phyloP scores from a whole-genome alignment of 2,113 vertebrate species.

The Barbus barbus region DNA sequence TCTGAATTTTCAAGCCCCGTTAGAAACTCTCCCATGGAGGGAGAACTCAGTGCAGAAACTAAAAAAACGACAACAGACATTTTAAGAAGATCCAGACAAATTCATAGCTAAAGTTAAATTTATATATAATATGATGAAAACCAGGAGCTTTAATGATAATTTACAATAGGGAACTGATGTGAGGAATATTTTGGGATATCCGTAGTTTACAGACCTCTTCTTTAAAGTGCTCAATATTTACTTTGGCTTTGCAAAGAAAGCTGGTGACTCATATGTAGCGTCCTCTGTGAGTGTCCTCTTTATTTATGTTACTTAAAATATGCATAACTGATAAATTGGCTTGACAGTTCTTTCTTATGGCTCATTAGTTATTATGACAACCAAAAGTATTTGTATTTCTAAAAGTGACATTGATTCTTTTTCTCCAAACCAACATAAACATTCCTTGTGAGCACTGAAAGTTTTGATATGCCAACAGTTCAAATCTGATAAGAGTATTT shows the following conservation, averaged over 20 bases:
- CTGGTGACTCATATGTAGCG: background rate
- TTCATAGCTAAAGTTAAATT: slow-evolving; percentile 53
- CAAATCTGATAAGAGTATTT: slow-evolving; percentile 35
- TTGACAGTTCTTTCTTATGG: background rate
- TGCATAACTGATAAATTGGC: background rate
- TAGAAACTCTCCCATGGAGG: slow-evolving; percentile 93
- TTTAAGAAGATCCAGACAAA: slow-evolving; percentile 61
- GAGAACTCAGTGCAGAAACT: slow-evolving; percentile 91
- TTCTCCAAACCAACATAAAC: slow-evolving; percentile 53
- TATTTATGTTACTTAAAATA: slow-evolving; percentile 28
- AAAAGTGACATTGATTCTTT: slow-evolving; percentile 39
- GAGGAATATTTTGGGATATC: background rate
- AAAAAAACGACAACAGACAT: slow-evolving; percentile 64
- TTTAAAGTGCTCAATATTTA: slow-evolving; percentile 24
- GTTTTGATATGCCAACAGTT: background rate
- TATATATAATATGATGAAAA: background rate
- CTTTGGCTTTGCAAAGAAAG: slow-evolving; percentile 24
- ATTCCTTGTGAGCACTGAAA: background rate
- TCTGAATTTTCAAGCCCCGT: slow-evolving; percentile 92
- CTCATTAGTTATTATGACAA: slow-evolving; percentile 31
- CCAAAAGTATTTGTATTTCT: slow-evolving; percentile 35
- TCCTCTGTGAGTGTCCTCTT: background rate
- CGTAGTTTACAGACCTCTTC: background rate
- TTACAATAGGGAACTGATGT: slow-evolving; percentile 17
- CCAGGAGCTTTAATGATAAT: background rate